Evolutionary conservation across 2,113 vertebrate genomes (phyloP), one percentile per base, ranked within the genome.

Genomic region (Tonatia bakeri): DNA sequence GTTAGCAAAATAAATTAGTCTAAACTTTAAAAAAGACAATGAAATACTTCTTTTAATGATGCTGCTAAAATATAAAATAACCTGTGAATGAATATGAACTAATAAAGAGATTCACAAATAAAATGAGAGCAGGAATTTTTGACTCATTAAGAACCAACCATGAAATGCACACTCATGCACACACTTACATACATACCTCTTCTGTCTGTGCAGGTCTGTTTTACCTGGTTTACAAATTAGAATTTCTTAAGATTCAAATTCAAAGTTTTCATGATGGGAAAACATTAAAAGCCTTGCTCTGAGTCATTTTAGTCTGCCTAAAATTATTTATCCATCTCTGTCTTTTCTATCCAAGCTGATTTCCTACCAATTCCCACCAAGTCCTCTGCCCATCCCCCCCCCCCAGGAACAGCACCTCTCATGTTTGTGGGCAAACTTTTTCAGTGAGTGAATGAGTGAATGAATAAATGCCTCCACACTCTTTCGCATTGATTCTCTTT

Each of bases 381-480:
- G 28, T 22, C 45, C 45, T 15, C 95, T 24, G 20, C 38, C 50
- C 50, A 12, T 1, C 5, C 26, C n/a, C 61, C 7, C 52, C 52
- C 52, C 17, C 17, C 54, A 0, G 19, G 2, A 45, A 13, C 43
- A 33, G 33, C 6, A 2, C 28, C 2, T 31, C 1, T 5, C 8
- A 17, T 16, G 19, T 20, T 10, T 24, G 16, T 59, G 40, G 1
- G 47, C 43, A 17, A 6, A 7, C 26, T 11, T 33, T 9, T 28
- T 40, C 33, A 31, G 22, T 31, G 70, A 20, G 38, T 16, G 40
- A 7, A 7, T 56, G 40, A 7, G 11, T 8, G 26, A 38, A 45
- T 50, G 65, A 54, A 33, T 24, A 43, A 26, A 75, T 38, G 19
- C 38, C 67, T 50, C 47, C 14, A 17, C 3, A 3, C 17, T 54